Evolutionary conservation across 2,113 vertebrate species (phyloP).

Genomic region (Tachuris rubrigastra): DNA sequence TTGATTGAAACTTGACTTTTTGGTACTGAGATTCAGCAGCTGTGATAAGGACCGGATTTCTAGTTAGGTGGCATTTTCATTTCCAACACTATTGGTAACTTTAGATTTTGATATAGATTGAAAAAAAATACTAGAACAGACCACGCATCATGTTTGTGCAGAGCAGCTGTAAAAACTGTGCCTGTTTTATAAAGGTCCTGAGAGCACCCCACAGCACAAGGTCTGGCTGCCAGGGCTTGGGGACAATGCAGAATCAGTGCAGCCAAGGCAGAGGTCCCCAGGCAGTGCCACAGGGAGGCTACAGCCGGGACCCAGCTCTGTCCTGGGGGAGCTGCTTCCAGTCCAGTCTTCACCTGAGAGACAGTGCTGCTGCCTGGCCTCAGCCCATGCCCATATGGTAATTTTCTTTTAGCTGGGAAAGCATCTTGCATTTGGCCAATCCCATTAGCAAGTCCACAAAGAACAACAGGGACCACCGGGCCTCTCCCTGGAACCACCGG

Average conservation of each 20-base stretch:
- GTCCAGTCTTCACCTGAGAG: rapidly evolving
- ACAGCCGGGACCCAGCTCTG: neutral
- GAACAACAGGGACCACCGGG: rapidly evolving
- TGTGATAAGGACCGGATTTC: neutral
- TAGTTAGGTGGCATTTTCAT: neutral
- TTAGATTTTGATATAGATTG: neutral
- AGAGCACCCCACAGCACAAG: rapidly evolving
- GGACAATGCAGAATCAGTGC: neutral
- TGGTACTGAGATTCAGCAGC: conserved; percentile 1
- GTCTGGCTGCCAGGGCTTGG: neutral
- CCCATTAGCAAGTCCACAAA: neutral
- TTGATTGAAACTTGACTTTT: neutral
- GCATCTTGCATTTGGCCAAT: rapidly evolving
- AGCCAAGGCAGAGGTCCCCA: neutral
- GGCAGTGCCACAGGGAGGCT: neutral
- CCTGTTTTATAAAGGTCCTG: neutral
- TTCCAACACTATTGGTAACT: neutral
- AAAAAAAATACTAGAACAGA: neutral
- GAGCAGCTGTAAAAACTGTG: neutral
- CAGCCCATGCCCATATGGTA: neutral
- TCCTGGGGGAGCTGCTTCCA: neutral
- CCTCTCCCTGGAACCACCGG: neutral
- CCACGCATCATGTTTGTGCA: neutral
- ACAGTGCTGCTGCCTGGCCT: neutral
- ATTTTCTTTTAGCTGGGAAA: neutral